Evolutionary conservation across 2,113 vertebrate genomes (phyloP).

Genomic region (Lipophrys pholis): DNA sequence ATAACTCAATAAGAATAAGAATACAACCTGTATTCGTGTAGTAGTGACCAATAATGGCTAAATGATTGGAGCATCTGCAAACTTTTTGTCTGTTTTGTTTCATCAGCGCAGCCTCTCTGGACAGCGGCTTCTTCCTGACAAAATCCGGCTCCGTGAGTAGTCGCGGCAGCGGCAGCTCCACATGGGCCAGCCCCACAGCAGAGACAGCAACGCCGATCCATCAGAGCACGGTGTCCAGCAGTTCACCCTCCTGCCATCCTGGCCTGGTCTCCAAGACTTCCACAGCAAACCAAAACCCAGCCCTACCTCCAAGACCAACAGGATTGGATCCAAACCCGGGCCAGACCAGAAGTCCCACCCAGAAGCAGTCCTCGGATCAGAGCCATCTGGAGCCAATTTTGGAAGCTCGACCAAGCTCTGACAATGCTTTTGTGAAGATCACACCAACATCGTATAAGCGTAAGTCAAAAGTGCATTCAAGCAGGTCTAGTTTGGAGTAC

Average conservation of each 20-base stretch:
- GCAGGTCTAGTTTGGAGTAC: background rate
- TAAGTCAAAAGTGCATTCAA: constrained; percentile 49
- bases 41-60: no score
- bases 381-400: constrained; percentile 53
- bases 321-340: constrained; percentile 11
- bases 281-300: background rate
- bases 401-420: constrained; percentile 53
- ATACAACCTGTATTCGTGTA: no score
- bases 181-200: constrained; percentile 53
- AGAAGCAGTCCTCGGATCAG: constrained; percentile 51
- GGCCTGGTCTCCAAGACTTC: background rate
- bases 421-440: constrained; percentile 54
- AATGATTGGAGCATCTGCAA: no score
- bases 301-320: background rate
- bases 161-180: constrained; percentile 54
- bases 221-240: constrained; percentile 24
- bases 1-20: no score
- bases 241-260: background rate
- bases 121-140: constrained; percentile 35
- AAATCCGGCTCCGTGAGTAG: constrained; percentile 63
- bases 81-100: background rate
- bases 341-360: constrained; percentile 23
- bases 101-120: constrained; percentile 70
- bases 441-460: constrained; percentile 66
- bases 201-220: constrained; percentile 15